Base-by-base conservation (phyloP, 2,888 invertebrate species). In the Torymus auratus region DNA sequence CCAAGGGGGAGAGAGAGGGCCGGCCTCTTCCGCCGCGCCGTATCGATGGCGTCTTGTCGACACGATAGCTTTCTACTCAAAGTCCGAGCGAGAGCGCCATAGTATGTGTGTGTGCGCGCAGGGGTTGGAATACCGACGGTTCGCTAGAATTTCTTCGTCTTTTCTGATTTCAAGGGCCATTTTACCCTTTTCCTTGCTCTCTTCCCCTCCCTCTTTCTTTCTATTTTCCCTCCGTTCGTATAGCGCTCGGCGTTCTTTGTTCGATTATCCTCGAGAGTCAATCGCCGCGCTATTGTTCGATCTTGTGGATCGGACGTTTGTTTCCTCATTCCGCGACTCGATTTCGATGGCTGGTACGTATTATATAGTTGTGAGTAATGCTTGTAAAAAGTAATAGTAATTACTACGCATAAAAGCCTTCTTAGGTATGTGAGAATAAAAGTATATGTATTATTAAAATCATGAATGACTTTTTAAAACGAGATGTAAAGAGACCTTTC, bases 121-220 rank as follows among this genome's bases (percentile, higher is more conserved):
- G 50, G 17, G 10, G 61, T 13, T 41, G 68, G 68, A 76, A 76
- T 76, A 61, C 76, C 68, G 53, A 58, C 68, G 68, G 67, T 52
- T 15, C 68, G 52, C 61, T 75, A 53, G 61, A 62, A 69, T 69
- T 76, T 69, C 76, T 69, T 76, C 68, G 68, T 69, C 76, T 70
- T 70, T 78, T 15, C 52, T 71, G 72, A 78, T 65, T 70, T 72
- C 58, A 72, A 71, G 56, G 23, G 60, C 67, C 55, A 77, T 77
- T 70, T 77, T 77, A 17, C 17, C 28, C 53, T 20, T 67, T 56
- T 56, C 41, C 56, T 72, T 52, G 69, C 15, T 68, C 61, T 52
- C 12, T 14, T 53, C 68, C 13, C 56, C 61, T 52, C 12, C 11
- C 58, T 12, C 14, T 65, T 10, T 13, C 52, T 76, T 82, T 67